Evolutionary conservation across 2,888 invertebrate genomes (phyloP).

Genomic region (Aporophyla nigra): DNA sequence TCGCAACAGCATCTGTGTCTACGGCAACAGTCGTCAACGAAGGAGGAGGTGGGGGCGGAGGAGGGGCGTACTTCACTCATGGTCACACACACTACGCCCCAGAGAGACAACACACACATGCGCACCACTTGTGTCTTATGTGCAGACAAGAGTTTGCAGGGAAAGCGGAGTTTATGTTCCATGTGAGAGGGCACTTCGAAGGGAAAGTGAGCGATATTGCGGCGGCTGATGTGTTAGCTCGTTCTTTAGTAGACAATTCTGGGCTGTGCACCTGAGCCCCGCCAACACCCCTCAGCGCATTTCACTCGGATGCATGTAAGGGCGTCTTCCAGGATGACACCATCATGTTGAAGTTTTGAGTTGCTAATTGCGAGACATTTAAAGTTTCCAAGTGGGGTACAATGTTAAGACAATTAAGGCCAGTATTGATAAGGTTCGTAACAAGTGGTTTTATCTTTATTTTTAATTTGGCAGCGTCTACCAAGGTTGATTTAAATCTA

Average conservation of each 20-base stretch:
- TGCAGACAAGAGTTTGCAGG: constrained; percentile 92
- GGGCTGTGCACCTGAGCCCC: constrained; percentile 90
- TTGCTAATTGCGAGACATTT: constrained; percentile 51
- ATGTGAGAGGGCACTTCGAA: constrained; percentile 93
- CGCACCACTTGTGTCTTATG: constrained; percentile 92
- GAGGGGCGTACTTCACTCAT: constrained; percentile 86
- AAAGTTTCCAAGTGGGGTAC: constrained; percentile 49
- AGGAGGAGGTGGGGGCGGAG: constrained; percentile 75
- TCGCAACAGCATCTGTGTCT: constrained; percentile 86
- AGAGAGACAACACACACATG: constrained; percentile 87
- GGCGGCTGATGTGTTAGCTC: constrained; percentile 88
- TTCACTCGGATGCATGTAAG: constrained; percentile 84
- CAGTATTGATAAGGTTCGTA: constrained; percentile 56
- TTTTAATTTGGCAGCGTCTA: constrained; percentile 19
- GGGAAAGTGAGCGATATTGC: constrained; percentile 89
- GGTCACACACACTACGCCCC: constrained; percentile 88
- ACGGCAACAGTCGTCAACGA: constrained; percentile 88
- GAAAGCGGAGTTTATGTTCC: constrained; percentile 93
- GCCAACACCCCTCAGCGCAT: constrained; percentile 84
- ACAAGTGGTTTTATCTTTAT: constrained; percentile 23
- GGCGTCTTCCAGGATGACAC: constrained; percentile 86
- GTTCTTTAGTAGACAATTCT: constrained; percentile 89
- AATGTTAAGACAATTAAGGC: constrained; percentile 56
- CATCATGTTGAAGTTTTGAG: constrained; percentile 87
- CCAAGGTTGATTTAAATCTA: constrained; percentile 18